Base-by-base conservation (phyloP, 2,113 vertebrate species). In the Hucho hucho region DNA sequence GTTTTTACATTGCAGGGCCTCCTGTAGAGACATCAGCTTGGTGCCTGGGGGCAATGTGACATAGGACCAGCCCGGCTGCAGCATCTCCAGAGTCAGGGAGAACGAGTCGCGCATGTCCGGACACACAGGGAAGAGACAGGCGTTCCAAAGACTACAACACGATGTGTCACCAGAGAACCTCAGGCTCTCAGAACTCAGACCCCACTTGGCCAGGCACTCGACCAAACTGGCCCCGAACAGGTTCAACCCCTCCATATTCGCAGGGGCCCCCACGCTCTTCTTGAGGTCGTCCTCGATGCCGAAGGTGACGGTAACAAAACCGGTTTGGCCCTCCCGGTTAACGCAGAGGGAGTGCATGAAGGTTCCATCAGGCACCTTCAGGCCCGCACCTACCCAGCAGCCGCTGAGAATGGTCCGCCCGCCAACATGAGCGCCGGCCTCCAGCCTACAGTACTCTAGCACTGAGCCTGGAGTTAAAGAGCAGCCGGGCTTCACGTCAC, bases 311-410 rank as follows among this genome's bases (percentile, higher is more conserved):
- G 94, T 97, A 0, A 92, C 92, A 69, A 95, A 97, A 7, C 80
- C 14, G 0, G 85, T 74, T 6, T 14, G 69, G 5, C 53, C 72
- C 2, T 84, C 68, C 1, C 86, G 73, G 69, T 20, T 92, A 69
- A 98, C 70, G 63, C 94, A 93, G 1, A 99, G 71, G 0, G 97
- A 95, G 71, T 95, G 94, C 85, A 98, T 78, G 93, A 98, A 95
- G 81, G 91, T 93, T 71, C 70, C 1, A 0, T 92, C 78, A 0
- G 96, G 96, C 4, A 99, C 74, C 0, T 80, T 86, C 13, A 82
- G 83, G 11, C 78, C 85, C 11, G 82, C 25, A 16, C 76, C 16
- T 16, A 99, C 75, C 80, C 22, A 75, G 16, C 89, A 93, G 20
- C 94, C 88, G 73, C 97, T 99, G 4, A 99, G 53, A 65, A 99